Percentiles rank a stretch among this genome's conserved stretches.
Evolutionary conservation across 1,140 invertebrate species (phyloP).

Genomic region (Cherax quadricarinatus): DNA sequence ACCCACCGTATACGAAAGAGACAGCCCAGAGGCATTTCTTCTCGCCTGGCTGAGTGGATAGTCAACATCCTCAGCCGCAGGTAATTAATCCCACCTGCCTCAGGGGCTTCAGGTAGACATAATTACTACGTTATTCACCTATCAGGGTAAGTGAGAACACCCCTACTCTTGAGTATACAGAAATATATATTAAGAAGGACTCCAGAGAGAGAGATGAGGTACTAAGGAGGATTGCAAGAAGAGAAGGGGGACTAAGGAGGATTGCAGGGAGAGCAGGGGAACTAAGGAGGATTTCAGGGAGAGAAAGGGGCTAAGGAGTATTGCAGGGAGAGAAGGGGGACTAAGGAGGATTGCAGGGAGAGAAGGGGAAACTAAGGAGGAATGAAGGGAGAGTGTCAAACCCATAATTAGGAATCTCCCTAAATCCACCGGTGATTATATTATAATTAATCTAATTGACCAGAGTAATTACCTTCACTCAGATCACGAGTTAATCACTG

Average conservation of each 20-base stretch:
- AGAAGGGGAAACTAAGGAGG: too few relatives aligned
- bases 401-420: too few relatives aligned
- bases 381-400: too few relatives aligned
- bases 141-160: constrained; percentile 13
- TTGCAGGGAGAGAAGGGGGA: too few relatives aligned
- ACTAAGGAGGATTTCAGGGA: not conserved
- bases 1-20: not conserved
- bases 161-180: not conserved
- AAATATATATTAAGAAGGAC: not conserved
- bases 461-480: too few relatives aligned
- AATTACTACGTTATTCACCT: constrained; percentile 66
- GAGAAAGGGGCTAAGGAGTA: too few relatives aligned
- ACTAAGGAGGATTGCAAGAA: not conserved
- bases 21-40: constrained; percentile 6
- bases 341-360: too few relatives aligned
- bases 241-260: not conserved
- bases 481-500: too few relatives aligned
- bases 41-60: constrained; percentile 29
- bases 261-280: too few relatives aligned
- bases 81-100: constrained; percentile 52
- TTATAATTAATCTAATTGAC: too few relatives aligned
- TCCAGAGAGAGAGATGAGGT: not conserved
- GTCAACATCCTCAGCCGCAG: constrained; percentile 31
- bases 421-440: too few relatives aligned
- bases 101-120: constrained; percentile 47